Conservation (phyloP, 1,140 invertebrate species). For the Diabrotica virgifera region DNA sequence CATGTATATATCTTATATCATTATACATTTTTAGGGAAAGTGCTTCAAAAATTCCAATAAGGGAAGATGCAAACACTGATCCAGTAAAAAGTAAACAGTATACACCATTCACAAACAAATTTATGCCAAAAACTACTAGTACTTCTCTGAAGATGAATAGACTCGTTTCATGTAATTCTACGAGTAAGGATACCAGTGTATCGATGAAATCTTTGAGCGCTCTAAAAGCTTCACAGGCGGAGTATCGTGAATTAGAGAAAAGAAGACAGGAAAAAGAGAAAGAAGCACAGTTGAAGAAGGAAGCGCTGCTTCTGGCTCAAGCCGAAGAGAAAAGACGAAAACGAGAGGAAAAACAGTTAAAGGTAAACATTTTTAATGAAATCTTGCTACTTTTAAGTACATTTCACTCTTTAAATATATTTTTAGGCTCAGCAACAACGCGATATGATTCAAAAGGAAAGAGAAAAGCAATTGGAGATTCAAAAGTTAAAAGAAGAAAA, state of each 20-base stretch:
- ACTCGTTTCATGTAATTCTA: background rate
- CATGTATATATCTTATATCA: too few species aligned
- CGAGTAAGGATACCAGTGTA: constrained; percentile 17
- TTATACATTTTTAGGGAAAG: background rate
- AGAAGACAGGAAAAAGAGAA: constrained; percentile 42
- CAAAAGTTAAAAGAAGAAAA: constrained; percentile 52
- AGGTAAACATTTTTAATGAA: constrained; percentile 24
- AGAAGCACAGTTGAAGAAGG: constrained; percentile 45
- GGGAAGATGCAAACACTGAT: background rate
- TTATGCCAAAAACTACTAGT: constrained; percentile 22
- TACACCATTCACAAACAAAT: constrained; percentile 25
- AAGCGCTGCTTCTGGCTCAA: constrained; percentile 37
- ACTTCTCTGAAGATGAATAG: constrained; percentile 20
- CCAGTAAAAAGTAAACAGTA: constrained; percentile 31
- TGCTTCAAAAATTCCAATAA: background rate
- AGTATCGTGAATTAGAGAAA: constrained; percentile 25
- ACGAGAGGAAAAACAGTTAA: constrained; percentile 58
- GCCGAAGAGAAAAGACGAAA: constrained; percentile 56
- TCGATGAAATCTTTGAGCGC: constrained; percentile 13
- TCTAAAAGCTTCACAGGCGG: constrained; percentile 24
- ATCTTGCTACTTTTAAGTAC: too few species aligned
- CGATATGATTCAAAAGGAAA: constrained; percentile 56
- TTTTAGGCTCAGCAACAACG: constrained; percentile 52
- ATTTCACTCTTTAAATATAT: background rate
- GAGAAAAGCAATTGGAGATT: constrained; percentile 54